Conservation (phyloP, 2,797 vertebrate genomes). For the Ispidina lecontei region DNA sequence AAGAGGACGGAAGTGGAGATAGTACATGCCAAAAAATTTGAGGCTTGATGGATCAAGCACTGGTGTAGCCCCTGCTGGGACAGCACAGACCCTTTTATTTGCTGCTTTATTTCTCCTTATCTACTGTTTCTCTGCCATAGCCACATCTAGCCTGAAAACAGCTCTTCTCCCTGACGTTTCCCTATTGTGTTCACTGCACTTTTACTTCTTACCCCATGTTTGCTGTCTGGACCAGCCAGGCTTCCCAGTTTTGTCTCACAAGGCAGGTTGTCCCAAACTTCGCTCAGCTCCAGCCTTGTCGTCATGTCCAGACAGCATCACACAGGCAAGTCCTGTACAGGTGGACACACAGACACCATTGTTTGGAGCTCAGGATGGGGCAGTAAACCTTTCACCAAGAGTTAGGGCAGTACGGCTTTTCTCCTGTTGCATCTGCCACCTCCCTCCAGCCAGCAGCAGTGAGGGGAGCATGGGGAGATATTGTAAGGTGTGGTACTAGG, state of each 20-base stretch:
- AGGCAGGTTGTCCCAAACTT: rapidly evolving
- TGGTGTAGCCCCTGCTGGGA: neutral
- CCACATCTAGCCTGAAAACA: neutral
- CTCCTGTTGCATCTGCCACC: neutral
- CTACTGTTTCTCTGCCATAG: neutral
- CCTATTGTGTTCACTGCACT: neutral
- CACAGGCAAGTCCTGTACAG: rapidly evolving
- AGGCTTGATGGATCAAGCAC: neutral
- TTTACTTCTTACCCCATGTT: rapidly evolving
- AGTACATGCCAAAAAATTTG: neutral
- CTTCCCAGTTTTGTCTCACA: rapidly evolving
- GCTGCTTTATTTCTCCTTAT: neutral
- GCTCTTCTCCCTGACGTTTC: neutral
- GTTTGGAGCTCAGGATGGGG: neutral
- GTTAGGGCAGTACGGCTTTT: neutral
- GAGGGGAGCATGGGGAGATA: neutral
- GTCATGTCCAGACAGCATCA: rapidly evolving
- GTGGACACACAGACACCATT: rapidly evolving
- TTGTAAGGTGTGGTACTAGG: neutral
- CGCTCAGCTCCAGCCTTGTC: neutral
- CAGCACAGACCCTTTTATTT: neutral
- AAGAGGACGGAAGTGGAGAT: neutral
- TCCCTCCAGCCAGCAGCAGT: rapidly evolving
- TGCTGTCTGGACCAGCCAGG: neutral
- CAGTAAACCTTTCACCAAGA: neutral